Evolutionary conservation across 2,888 invertebrate species (phyloP), one percentile per base, ranked within the genome.

Genomic region (Aleiodes alternator): DNA sequence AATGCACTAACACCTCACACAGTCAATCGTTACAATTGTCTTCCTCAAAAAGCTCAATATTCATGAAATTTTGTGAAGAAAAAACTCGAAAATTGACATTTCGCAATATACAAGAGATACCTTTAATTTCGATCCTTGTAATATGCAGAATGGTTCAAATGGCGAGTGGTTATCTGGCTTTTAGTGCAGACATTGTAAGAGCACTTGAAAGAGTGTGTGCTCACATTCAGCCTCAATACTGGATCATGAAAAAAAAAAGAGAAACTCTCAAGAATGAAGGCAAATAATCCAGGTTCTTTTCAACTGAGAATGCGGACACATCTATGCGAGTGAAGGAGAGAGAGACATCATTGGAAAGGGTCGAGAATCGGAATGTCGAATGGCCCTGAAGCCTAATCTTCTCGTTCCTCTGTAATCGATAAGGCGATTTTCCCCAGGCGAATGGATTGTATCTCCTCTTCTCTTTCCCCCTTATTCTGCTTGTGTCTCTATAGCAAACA

Each of bases 341-440:
- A 59, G 48, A 57, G 48, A 71, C 48, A 23, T 29, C 43, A 50
- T 43, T n/a, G 48, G 43, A 23, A 48, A n/a, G 59, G 50, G 59
- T 71, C n/a, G 50, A n/a, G 31, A 71, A 50, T 43, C 50, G 43
- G 31, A 38, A 69, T 38, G 70, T 71, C 70, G 43, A 71, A 59
- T 71, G 70, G 48, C 57, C 57, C 56, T 8, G 50, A 14, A 50
- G 48, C 70, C 57, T 71, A 71, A 71, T 71, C 70, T 38, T 23
- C 57, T 38, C 38, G 38, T 59, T 34, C 34, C 34, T 61, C n/a
- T 43, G 51, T 53, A 72, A 72, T 72, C 72, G 72, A 72, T 72
- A 72, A 72, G 72, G 59, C 61, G 61, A 72, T 72, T 72, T 16
- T 31, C 72, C 64, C 64, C 14, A 64, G 64, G 64, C 43, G 34